Conservation (phyloP, 2,797 vertebrate genomes). For the Oreochromis grahami region DNA sequence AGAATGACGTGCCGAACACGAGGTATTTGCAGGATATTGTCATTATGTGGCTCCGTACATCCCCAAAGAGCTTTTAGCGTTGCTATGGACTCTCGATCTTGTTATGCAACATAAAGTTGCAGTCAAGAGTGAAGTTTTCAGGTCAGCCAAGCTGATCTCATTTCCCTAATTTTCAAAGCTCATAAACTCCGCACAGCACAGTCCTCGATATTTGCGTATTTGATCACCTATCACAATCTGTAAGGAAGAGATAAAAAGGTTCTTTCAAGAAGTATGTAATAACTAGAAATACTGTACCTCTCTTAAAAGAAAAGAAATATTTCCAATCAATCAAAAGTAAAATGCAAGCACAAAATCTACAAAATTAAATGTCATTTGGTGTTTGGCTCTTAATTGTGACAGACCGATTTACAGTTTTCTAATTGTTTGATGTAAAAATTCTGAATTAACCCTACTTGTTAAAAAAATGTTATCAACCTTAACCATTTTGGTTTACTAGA, state of each 20-base stretch:
- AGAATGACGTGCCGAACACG: neutral
- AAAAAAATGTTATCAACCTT: neutral
- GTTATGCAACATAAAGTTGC: slow-evolving; percentile 5
- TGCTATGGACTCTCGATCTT: neutral
- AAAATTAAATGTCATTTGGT: neutral
- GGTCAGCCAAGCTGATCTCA: slow-evolving; percentile 24
- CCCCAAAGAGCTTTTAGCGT: neutral
- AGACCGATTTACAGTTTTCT: neutral
- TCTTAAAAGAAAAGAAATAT: neutral
- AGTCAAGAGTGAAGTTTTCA: slow-evolving; percentile 19
- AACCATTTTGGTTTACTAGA: neutral
- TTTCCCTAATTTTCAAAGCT: slow-evolving; percentile 1
- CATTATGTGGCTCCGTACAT: neutral
- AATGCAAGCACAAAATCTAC: neutral
- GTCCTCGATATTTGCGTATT: neutral
- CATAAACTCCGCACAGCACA: neutral
- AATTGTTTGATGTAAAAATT: neutral
- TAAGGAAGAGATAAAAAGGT: neutral
- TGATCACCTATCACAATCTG: neutral
- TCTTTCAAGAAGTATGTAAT: neutral
- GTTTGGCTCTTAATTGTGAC: neutral
- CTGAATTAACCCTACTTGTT: neutral
- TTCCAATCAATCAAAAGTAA: neutral
- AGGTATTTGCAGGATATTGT: accelerated
- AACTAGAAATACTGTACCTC: neutral